These are phyloP conservation scores for Lethrus apterus DNA, from an alignment of 1,140 invertebrate genomes.

Conservation along the genomic window DNA sequence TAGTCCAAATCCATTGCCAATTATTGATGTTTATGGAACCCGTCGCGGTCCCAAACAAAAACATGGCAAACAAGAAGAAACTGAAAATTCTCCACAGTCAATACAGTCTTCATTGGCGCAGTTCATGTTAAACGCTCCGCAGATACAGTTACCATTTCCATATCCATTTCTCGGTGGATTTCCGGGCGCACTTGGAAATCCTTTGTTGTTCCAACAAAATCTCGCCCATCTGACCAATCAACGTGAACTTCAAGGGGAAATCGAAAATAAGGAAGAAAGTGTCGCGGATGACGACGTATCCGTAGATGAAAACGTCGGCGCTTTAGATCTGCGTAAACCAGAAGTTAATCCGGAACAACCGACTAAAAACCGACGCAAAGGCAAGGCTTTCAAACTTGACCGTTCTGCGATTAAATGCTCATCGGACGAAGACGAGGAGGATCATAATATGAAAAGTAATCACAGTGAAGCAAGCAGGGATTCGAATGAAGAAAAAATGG, in stretches of 20 bases:
- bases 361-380: constrained; percentile 67
- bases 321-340: constrained; percentile 50
- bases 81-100: constrained; percentile 34
- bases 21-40: constrained; percentile 87
- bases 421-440: constrained; percentile 43
- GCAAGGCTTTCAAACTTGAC: constrained; percentile 69
- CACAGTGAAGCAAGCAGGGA: constrained; percentile 2
- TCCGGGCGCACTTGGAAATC: constrained; percentile 21
- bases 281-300: constrained; percentile 37
- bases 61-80: constrained; percentile 19
- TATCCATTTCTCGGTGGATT: constrained; percentile 24
- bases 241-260: constrained; percentile 17
- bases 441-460: constrained; percentile 18
- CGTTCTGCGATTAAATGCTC: constrained; percentile 30
- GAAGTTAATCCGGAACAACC: constrained; percentile 35
- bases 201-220: constrained; percentile 43
- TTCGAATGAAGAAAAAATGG: constrained; percentile 18
- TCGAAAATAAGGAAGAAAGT: constrained; percentile 22
- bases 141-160: constrained; percentile 21
- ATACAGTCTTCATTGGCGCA: constrained; percentile 19
- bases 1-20: constrained; percentile 73
- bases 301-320: constrained; percentile 36
- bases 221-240: constrained; percentile 2
- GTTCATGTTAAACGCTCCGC: constrained; percentile 23
- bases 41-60: constrained; percentile 71